Percentiles rank a stretch among this genome's conserved stretches.
These are phyloP conservation scores for Etheostoma nigrum DNA, from an alignment of 2,797 vertebrate genomes.

Conservation along the genomic window DNA sequence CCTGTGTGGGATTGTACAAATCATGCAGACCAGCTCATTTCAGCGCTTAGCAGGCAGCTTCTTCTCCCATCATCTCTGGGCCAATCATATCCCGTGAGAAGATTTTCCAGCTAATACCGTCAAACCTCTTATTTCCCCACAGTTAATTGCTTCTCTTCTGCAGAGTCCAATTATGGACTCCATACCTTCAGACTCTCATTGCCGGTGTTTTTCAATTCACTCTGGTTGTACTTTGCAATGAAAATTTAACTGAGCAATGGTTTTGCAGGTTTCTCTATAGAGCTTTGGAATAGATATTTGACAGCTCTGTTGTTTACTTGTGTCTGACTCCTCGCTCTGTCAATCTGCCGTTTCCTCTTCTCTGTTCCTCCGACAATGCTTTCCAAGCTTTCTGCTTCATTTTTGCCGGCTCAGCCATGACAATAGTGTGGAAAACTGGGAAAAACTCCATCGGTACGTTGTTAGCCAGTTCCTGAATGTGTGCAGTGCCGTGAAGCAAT, in stretches of 20 bases:
- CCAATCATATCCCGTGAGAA: constrained; percentile 56
- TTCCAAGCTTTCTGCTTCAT: too few relatives aligned
- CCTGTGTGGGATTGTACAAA: constrained; percentile 35
- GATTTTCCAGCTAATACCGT: constrained; percentile 51
- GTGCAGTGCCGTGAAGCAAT: too few relatives aligned
- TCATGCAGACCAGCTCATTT: constrained; percentile 45
- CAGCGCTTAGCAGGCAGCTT: constrained; percentile 46
- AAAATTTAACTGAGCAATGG: constrained; percentile 27
- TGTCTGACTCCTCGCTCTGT: too few relatives aligned
- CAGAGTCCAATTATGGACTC: constrained; percentile 65
- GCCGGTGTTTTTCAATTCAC: constrained; percentile 41
- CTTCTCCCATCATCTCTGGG: constrained; percentile 42
- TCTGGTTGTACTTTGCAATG: constrained; percentile 19
- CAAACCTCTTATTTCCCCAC: constrained; percentile 2
- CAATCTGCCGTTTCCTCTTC: too few relatives aligned
- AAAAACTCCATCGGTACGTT: too few relatives aligned
- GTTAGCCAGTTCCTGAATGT: too few relatives aligned
- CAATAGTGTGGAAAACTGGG: too few relatives aligned
- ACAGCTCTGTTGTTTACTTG: too few relatives aligned
- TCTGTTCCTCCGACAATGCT: too few relatives aligned
- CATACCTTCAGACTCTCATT: constrained; percentile 54
- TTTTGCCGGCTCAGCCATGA: too few relatives aligned
- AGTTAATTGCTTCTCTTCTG: constrained; percentile 57
- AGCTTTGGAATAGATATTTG: too few relatives aligned
- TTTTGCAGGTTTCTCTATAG: too few relatives aligned